Percentiles rank a stretch among this genome's conserved stretches.
Evolutionary conservation across 2,113 vertebrate species (phyloP).

Genomic region (Clarias batrachus): DNA sequence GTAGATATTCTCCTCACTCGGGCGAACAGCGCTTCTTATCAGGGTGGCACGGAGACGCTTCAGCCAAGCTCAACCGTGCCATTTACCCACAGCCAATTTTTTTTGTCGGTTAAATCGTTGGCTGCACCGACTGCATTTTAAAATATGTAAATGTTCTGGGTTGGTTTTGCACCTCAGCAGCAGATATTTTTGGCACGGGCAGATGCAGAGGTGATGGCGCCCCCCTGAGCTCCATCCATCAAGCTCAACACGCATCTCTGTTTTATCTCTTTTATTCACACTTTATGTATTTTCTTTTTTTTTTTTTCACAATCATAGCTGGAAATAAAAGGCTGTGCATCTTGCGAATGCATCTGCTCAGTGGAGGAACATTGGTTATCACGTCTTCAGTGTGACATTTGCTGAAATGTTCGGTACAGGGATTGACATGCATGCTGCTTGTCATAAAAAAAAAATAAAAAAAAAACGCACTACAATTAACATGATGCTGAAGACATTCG

Average conservation of each 20-base stretch:
- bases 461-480: background rate
- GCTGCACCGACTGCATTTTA: slow-evolving; percentile 41
- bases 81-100: slow-evolving; percentile 52
- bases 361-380: background rate
- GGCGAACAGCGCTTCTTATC: slow-evolving; percentile 49
- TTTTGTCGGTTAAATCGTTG: slow-evolving; percentile 50
- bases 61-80: slow-evolving; percentile 52
- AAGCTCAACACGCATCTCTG: slow-evolving; percentile 13
- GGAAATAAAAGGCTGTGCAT: background rate
- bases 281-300: background rate
- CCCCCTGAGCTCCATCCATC: slow-evolving; percentile 27
- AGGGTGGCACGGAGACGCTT: slow-evolving; percentile 45
- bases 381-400: background rate
- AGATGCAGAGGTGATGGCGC: background rate
- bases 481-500: background rate
- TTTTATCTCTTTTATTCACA: background rate
- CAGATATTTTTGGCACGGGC: slow-evolving; percentile 19
- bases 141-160: slow-evolving; percentile 50
- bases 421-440: background rate
- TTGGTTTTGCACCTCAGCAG: slow-evolving; percentile 35
- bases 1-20: slow-evolving; percentile 54
- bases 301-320: slow-evolving; percentile 20
- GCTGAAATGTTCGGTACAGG: background rate
- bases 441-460: background rate
- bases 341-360: slow-evolving; percentile 15